A percentile compares a stretch with the other conserved stretches of the same genome.
phyloP scores from a whole-genome alignment of 1,140 invertebrate species.

The Elymnias hypermnestra region DNA sequence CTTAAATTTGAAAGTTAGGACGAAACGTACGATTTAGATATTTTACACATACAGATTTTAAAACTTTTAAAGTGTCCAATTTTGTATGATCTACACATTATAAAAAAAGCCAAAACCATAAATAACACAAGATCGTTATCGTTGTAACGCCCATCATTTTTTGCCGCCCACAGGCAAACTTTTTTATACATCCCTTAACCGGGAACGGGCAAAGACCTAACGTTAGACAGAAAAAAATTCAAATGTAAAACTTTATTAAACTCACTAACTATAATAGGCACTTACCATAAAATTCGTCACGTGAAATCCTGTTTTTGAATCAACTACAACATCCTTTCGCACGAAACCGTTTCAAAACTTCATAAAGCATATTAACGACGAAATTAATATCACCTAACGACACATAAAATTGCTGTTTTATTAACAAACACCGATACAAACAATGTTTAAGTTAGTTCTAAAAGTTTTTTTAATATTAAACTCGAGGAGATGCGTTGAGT shows the following conservation, averaged over 20 bases:
- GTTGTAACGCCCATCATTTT: slow-evolving; percentile 15
- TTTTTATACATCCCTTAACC: slow-evolving; percentile 21
- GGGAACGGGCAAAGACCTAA: slow-evolving; percentile 4
- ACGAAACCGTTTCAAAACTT: slow-evolving; percentile 37
- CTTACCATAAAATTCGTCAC: slow-evolving; percentile 36
- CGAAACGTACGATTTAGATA: too few species aligned
- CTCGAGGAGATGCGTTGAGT: slow-evolving; percentile 26
- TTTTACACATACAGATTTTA: too few species aligned
- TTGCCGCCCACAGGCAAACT: slow-evolving; percentile 29
- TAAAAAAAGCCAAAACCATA: too few species aligned
- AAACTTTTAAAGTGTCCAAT: too few species aligned
- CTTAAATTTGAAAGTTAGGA: not conserved
- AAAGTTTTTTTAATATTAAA: slow-evolving; percentile 18
- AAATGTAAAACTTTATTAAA: not conserved
- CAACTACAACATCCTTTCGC: slow-evolving; percentile 33
- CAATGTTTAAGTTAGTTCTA: slow-evolving; percentile 30
- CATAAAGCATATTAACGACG: not conserved
- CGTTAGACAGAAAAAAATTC: not conserved
- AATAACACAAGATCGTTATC: too few species aligned
- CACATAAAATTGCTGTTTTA: not conserved
- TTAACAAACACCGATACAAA: slow-evolving; percentile 9
- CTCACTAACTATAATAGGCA: slow-evolving; percentile 2
- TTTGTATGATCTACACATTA: too few species aligned
- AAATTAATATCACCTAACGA: not conserved
- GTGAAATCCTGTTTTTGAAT: slow-evolving; percentile 36